Evolutionary conservation across 1,140 invertebrate species (phyloP).

Genomic region (Zaprionus inermis): DNA sequence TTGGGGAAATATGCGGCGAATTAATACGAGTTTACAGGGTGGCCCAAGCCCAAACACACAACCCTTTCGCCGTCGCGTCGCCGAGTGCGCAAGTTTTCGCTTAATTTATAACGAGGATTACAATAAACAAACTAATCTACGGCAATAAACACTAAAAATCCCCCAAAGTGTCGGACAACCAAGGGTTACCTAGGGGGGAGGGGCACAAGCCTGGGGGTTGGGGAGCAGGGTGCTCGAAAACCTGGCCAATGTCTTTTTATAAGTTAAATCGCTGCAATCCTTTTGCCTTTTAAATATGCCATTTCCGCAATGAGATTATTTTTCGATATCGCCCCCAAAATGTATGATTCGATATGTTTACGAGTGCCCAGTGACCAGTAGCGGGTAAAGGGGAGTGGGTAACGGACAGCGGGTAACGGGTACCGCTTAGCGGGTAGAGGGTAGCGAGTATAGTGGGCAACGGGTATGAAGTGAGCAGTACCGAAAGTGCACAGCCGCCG

Average conservation of each 20-base stretch:
- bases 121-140: slow-evolving; percentile 82
- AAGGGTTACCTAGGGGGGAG: not conserved
- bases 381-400: not conserved
- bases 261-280: slow-evolving; percentile 79
- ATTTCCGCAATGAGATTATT: slow-evolving; percentile 79
- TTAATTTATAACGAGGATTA: slow-evolving; percentile 82
- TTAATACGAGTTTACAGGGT: slow-evolving; percentile 58
- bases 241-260: slow-evolving; percentile 49
- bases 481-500: slow-evolving; percentile 20
- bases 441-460: too few relatives aligned
- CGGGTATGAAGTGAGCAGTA: too few relatives aligned
- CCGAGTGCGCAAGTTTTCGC: slow-evolving; percentile 72
- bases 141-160: slow-evolving; percentile 83
- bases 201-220: not conserved
- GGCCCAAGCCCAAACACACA: slow-evolving; percentile 31
- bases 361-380: slow-evolving; percentile 63
- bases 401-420: slow-evolving; percentile 7
- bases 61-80: slow-evolving; percentile 45
- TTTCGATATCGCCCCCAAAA: slow-evolving; percentile 69
- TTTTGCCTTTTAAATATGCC: slow-evolving; percentile 80
- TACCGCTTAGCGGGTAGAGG: not conserved
- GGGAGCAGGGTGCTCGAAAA: not conserved
- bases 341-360: slow-evolving; percentile 76
- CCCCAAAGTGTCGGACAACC: slow-evolving; percentile 68
- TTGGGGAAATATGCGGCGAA: slow-evolving; percentile 73